Percentiles rank a stretch among this genome's conserved stretches.
These are phyloP conservation scores for Phyllotreta striolata DNA, from an alignment of 2,888 invertebrate genomes.

Conservation along the genomic window DNA sequence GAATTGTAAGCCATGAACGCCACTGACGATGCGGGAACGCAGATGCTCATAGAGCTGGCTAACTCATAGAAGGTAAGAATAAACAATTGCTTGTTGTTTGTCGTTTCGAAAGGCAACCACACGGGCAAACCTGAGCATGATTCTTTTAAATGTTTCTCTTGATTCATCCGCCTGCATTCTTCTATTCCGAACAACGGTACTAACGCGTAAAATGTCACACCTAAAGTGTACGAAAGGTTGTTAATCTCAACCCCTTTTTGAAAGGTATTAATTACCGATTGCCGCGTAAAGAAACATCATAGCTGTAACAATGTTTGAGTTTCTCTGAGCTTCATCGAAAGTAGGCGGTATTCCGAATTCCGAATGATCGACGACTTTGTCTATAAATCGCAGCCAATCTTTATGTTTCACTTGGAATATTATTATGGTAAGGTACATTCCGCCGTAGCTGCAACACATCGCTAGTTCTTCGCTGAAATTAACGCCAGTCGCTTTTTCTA, in stretches of 20 bases:
- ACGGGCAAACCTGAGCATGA: background rate
- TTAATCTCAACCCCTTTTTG: background rate
- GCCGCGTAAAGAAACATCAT: background rate
- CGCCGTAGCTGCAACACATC: too few relatives aligned
- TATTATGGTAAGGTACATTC: too few relatives aligned
- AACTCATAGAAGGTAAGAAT: background rate
- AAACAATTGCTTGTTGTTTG: background rate
- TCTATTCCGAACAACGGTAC: background rate
- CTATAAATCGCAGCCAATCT: too few relatives aligned
- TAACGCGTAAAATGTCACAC: background rate
- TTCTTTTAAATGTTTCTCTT: conserved; percentile 3
- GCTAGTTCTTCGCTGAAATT: too few relatives aligned
- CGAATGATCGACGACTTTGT: too few relatives aligned
- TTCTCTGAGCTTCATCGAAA: background rate
- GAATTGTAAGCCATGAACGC: background rate
- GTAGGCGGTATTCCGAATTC: too few relatives aligned
- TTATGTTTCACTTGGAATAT: too few relatives aligned
- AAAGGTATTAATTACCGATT: background rate
- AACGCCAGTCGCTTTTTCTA: too few relatives aligned
- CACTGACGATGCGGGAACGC: background rate
- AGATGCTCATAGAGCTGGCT: background rate
- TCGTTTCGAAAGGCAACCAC: background rate
- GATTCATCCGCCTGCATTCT: background rate
- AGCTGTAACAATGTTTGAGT: background rate
- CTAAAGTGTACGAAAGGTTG: background rate